Evolutionary conservation across 2,113 vertebrate genomes (phyloP).

Genomic region (Pygathrix nemaeus): DNA sequence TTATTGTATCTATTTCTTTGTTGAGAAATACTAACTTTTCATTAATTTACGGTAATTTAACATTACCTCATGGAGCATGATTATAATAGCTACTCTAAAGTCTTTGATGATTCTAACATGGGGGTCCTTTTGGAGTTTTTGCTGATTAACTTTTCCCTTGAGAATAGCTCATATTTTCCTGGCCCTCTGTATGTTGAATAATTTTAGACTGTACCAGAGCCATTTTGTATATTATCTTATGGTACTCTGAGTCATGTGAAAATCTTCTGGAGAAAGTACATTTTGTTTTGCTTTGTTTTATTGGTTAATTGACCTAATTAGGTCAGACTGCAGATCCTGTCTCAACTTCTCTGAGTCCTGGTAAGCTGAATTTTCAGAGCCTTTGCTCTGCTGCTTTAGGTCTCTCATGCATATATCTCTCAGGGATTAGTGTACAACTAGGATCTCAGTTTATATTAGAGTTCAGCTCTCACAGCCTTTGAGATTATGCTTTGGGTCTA

Average conservation of each 20-base stretch:
- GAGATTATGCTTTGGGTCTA: not conserved
- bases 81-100: not conserved
- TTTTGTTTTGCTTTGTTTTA: not conserved
- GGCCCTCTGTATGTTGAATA: not conserved
- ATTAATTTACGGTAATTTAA: not conserved
- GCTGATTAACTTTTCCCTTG: not conserved
- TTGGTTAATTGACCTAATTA: not conserved
- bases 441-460: not conserved
- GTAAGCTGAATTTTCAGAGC: not conserved
- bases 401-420: fast-evolving
- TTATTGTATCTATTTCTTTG: not conserved
- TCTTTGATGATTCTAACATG: not conserved
- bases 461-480: not conserved
- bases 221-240: not conserved
- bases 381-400: not conserved
- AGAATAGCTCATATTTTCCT: not conserved
- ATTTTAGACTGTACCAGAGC: not conserved
- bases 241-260: not conserved
- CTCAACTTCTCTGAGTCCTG: not conserved
- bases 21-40: not conserved
- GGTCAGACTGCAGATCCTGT: not conserved
- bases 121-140: not conserved
- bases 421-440: not conserved
- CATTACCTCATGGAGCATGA: fast-evolving
- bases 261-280: not conserved